phyloP scores from a whole-genome alignment of 1,140 invertebrate genomes.

The Babylonia areolata region DNA sequence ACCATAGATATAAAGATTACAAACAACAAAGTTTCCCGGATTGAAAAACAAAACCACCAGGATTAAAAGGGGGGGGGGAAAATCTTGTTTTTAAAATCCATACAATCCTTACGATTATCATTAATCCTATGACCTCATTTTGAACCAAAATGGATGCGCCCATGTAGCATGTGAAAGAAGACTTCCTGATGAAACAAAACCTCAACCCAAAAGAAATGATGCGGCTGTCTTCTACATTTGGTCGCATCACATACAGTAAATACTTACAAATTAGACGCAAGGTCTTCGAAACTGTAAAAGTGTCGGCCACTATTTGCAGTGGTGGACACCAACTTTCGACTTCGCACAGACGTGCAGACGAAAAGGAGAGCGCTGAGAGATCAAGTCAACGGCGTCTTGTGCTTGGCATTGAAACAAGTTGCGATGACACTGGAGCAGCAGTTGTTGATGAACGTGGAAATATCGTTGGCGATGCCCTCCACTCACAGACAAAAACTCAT shows the following conservation, averaged over 20 bases:
- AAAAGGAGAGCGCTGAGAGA: background rate
- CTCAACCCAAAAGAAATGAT: background rate
- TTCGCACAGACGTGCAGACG: background rate
- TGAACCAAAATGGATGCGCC: conserved; percentile 65
- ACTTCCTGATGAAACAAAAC: conserved; percentile 2
- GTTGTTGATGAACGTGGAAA: conserved; percentile 85
- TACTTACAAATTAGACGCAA: conserved; percentile 22
- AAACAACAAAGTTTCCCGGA: background rate
- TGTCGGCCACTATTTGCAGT: background rate
- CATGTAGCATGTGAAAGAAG: conserved; percentile 42
- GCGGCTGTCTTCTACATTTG: background rate
- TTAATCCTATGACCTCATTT: background rate
- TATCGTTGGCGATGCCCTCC: conserved; percentile 85
- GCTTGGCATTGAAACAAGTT: conserved; percentile 98
- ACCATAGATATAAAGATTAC: too few species aligned
- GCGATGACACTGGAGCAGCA: conserved; percentile 96
- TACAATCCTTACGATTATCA: background rate
- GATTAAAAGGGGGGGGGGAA: too few species aligned
- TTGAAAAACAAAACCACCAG: background rate
- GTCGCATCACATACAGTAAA: conserved; percentile 12
- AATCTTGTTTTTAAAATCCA: background rate
- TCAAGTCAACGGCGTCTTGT: conserved; percentile 69
- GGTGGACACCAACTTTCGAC: background rate
- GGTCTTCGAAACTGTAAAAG: background rate
- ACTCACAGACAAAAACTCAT: conserved; percentile 70